A percentile compares a stretch with the other conserved stretches of the same genome.
phyloP scores from a whole-genome alignment of 2,113 vertebrate species.

The Calyptommatus sinebrachiatus region DNA sequence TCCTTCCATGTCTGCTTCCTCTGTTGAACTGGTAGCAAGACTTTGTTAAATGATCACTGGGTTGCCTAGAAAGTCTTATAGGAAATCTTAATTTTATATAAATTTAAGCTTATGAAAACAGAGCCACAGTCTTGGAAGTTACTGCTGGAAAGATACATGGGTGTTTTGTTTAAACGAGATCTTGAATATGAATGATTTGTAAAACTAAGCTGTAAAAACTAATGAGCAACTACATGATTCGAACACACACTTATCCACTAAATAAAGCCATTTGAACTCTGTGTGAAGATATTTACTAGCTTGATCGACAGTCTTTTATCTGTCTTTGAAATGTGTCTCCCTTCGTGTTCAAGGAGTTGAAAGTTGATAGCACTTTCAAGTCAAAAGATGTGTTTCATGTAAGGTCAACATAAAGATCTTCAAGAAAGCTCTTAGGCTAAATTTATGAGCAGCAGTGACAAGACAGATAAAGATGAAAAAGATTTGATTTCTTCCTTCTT shows the following conservation, averaged over 20 bases:
- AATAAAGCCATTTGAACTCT: too few species aligned
- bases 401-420: neutral
- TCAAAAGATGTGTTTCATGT: neutral
- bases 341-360: neutral
- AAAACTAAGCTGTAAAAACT: neutral
- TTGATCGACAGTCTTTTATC: neutral
- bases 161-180: neutral
- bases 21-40: too few species aligned
- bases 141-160: neutral
- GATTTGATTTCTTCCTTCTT: too few species aligned
- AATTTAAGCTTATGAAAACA: too few species aligned
- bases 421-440: too few species aligned
- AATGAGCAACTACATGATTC: neutral
- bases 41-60: too few species aligned
- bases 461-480: too few species aligned
- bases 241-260: neutral
- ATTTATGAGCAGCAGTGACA: too few species aligned
- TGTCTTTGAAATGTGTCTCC: neutral
- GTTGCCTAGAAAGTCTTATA: too few species aligned
- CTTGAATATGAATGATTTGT: neutral
- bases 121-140: neutral
- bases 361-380: neutral
- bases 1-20: too few species aligned
- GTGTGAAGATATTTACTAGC: neutral
- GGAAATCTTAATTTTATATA: too few species aligned